Evolutionary conservation across 2,797 vertebrate genomes (phyloP).

Genomic region (Nasua narica): DNA sequence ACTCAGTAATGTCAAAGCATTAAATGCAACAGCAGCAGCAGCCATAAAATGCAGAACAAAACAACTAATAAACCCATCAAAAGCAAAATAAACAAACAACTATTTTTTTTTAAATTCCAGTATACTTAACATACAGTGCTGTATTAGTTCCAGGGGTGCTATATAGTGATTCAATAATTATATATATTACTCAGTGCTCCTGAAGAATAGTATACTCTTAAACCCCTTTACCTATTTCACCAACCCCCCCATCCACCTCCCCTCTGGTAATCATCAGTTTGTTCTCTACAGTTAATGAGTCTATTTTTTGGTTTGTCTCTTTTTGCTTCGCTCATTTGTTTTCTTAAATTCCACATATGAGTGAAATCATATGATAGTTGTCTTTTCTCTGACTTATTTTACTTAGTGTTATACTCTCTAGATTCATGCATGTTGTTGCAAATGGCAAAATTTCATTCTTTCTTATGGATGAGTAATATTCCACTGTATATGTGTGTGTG

Average conservation of each 20-base stretch:
- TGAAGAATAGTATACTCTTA: not conserved
- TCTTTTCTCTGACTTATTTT: not conserved
- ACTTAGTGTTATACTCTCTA: not conserved
- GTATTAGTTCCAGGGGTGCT: not conserved
- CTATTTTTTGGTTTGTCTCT: not conserved
- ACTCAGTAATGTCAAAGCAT: not conserved
- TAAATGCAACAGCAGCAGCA: not conserved
- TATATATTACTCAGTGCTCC: not conserved
- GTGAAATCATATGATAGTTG: not conserved
- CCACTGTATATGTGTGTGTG: not conserved
- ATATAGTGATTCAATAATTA: not conserved
- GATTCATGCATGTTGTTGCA: not conserved
- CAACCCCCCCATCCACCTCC: not conserved
- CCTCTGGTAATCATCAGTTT: not conserved
- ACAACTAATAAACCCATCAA: not conserved
- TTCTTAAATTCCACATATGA: not conserved
- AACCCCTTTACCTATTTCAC: not conserved
- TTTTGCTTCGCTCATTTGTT: not conserved
- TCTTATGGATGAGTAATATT: not conserved
- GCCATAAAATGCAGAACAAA: constrained; percentile 19
- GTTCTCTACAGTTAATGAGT: not conserved
- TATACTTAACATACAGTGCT: not conserved
- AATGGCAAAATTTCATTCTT: not conserved
- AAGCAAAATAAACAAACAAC: not conserved
- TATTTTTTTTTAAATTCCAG: not conserved